Evolutionary conservation across 2,113 vertebrate species (phyloP), one percentile per base, ranked within the genome.

Genomic region (Bujurquina vittata): DNA sequence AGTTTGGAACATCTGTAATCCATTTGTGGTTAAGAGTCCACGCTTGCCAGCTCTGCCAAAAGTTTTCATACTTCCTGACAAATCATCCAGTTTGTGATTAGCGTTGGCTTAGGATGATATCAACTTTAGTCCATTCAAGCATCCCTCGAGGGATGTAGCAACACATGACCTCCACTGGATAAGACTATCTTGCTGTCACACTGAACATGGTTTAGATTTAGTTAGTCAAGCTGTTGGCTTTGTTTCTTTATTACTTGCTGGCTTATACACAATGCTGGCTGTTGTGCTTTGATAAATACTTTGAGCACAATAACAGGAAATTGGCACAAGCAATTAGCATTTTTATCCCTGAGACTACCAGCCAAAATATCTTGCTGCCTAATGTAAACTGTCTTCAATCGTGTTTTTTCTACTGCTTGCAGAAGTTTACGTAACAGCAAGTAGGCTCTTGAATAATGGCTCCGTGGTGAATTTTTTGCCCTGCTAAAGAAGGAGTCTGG

Each of bases 1-100:
- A 83, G 78, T 84, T 62, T 55, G 49, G 65, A 91, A 92, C 93
- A 94, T 94, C 92, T 94, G 93, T 89, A 85, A 92, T 92, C 89
- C 92, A 94, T 95, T 94, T 95, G 91, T 88, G 93, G 93, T 84
- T 26, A 65, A 72, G 84, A 79, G 84, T 79, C 69, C 10, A 14
- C 56, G 84, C 77, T 75, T 87, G 84, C 83, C 92, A 87, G 79
- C 86, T 69, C 79, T 90, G 92, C 90, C 90, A 91, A 87, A 92
- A 62, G 87, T 92, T 90, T 89, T 93, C 91, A 81, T 89, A 92
- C 86, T 90, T 91, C 88, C 89, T 86, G 78, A 86, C 84, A 88
- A 88, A 87, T 88, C 63, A 60, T 90, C 83, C 87, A 93, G 84
- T 88, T 90, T 84, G 82, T 89, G 88, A 93, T 93, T 92, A 92